phyloP scores from a whole-genome alignment of 2,888 invertebrate species.

The Quadriops clusia region DNA sequence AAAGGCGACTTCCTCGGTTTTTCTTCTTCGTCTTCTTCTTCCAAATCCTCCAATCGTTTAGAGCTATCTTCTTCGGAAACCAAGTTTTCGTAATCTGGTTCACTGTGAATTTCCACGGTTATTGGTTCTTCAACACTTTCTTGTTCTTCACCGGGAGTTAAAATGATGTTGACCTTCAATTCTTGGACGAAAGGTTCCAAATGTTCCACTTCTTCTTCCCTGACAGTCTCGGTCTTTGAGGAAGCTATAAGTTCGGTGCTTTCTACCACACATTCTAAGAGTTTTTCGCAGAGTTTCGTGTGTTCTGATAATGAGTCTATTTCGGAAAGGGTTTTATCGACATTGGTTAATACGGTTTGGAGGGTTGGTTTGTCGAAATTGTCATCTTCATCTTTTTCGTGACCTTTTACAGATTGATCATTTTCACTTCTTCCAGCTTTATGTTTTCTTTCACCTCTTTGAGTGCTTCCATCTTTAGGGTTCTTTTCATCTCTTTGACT shows the following conservation, averaged over 20 bases:
- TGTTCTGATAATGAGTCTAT: conserved; percentile 39
- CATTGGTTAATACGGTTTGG: too few relatives aligned
- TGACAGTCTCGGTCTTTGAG: conserved; percentile 19
- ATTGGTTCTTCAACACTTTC: conserved; percentile 14
- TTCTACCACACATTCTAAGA: conserved; percentile 35
- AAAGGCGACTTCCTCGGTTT: conserved; percentile 19
- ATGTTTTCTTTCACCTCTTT: too few relatives aligned
- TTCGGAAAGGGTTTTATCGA: conserved; percentile 23
- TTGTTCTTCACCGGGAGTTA: conserved; percentile 22
- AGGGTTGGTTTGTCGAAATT: too few relatives aligned
- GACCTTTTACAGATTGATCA: too few relatives aligned
- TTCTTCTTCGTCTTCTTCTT: conserved; percentile 15
- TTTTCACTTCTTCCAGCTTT: too few relatives aligned
- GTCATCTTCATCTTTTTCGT: too few relatives aligned
- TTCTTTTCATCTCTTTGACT: too few relatives aligned
- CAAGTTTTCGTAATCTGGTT: conserved; percentile 33
- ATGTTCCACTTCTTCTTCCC: conserved; percentile 25
- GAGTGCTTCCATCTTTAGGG: too few relatives aligned
- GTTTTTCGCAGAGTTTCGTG: conserved; percentile 39
- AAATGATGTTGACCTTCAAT: conserved; percentile 29
- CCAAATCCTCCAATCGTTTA: conserved; percentile 21
- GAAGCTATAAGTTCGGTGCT: conserved; percentile 24
- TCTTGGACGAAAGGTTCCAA: conserved; percentile 23
- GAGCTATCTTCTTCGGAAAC: conserved; percentile 26
- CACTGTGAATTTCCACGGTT: conserved; percentile 20